Base-by-base conservation (phyloP, 2,113 vertebrate genomes). In the Cygnus buccinator region DNA sequence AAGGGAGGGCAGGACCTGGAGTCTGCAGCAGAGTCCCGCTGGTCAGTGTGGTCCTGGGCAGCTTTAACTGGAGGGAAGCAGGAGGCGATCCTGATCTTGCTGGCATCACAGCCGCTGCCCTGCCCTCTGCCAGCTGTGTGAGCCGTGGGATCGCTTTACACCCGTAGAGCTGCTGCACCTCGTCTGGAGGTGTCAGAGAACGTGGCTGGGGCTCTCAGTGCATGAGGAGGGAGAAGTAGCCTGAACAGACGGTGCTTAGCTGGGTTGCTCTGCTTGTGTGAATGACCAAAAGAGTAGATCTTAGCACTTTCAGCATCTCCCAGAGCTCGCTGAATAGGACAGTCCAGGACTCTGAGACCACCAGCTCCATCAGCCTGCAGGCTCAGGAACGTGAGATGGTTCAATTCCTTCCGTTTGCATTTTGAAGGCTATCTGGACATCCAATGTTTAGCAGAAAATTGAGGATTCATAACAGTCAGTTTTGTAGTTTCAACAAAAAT, bases 371-470 rank as follows among this genome's bases (percentile, higher is more conserved):
- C 37, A 71, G 41, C 65, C 61, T 1, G 6, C 21, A 16, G 68
- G 39, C 59, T 84, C 77, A 8, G 66, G 62, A 8, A 0, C 0
- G 12, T 1, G 50, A 46, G 39, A 7, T 18, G 28, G 4, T 46
- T 70, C 25, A 1, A 17, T 35, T 80, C 20, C 26, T 20, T 18
- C 39, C 1, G 0, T 2, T 55, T 5, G 3, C 0, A 0, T 33
- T 74, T 59, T 25, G 67, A 63, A 65, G 58, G 68, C 25, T 52
- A 1, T 29, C 41, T 73, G 2, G 1, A 14, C 31, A 43, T 67
- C 28, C n/a, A 31, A 3, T 28, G 37, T 72, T 48, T 41, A 68
- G 46, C 72, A 71, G 65, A 65, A 68, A 61, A 52, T 10, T 54
- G 58, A 23, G 6, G 11, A 63, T 85, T 59, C 5, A 0, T 52